Conservation (phyloP, 1,140 invertebrate species). For the Drosophila simulans region DNA sequence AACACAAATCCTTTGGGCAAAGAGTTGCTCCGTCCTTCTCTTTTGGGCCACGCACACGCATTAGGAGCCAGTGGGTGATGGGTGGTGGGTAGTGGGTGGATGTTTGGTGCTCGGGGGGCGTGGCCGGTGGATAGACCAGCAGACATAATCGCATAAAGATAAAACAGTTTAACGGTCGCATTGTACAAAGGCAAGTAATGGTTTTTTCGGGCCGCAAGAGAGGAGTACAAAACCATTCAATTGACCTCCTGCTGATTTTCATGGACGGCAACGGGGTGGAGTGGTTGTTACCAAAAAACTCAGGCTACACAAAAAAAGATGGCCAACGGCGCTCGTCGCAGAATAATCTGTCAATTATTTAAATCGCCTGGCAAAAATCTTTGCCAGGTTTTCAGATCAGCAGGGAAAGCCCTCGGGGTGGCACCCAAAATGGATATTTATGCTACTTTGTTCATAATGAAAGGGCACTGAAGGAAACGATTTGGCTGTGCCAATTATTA, state of each 20-base stretch:
- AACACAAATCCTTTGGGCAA: constrained; percentile 82
- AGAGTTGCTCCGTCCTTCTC: constrained; percentile 54
- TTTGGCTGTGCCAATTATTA: neutral
- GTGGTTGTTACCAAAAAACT: neutral
- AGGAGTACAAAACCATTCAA: constrained; percentile 27
- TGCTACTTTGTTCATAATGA: neutral
- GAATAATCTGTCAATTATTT: constrained; percentile 81
- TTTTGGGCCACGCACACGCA: constrained; percentile 46
- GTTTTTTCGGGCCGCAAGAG: constrained; percentile 4
- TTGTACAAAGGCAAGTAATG: constrained; percentile 56
- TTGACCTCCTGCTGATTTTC: constrained; percentile 40
- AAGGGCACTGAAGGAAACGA: neutral
- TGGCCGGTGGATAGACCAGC: constrained; percentile 16
- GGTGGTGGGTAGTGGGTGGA: too few species aligned
- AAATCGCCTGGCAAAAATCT: constrained; percentile 75
- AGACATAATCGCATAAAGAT: constrained; percentile 83
- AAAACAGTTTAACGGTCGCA: constrained; percentile 80
- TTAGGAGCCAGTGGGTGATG: constrained; percentile 6
- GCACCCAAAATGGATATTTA: constrained; percentile 1
- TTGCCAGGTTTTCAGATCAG: constrained; percentile 34
- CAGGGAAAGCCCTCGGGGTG: constrained; percentile 27
- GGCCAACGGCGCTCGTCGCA: constrained; percentile 36
- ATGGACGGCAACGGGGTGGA: neutral
- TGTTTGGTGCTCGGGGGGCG: neutral
- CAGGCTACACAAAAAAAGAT: constrained; percentile 37